Evolutionary conservation across 2,888 invertebrate species (phyloP), one percentile per base, ranked within the genome.

Genomic region (Stenolophus ochropezus): DNA sequence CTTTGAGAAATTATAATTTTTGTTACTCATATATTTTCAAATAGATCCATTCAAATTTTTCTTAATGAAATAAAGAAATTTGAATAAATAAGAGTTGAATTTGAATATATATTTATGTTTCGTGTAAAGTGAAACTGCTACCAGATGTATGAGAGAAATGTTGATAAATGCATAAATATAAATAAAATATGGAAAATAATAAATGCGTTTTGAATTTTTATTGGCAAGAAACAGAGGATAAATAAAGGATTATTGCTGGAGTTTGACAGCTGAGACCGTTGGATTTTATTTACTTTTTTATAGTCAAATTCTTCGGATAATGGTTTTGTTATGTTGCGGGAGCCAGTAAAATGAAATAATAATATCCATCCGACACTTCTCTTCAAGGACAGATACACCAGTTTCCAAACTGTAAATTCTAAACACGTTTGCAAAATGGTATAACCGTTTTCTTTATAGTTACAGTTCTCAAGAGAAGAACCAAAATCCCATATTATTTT

Each of bases 231-330:
- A 51, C 76, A 18, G 16, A 16, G 20, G 5, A 76, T 76, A 76
- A 76, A 76, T 76, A 76, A 51, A 18, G 27, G 51, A 56, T 76
- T 76, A 76, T 76, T 58, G 23, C 16, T 23, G 14, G 49, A 23
- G 6, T 42, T 76, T 56, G 76, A 56, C 76, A 76, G 56, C 76
- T 76, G 33, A 76, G 76, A 27, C 33, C 56, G 56, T 76, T 76
- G 23, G 49, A 21, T 61, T 61, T 61, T 61, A 61, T 61, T 61
- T 61, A 61, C 25, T 25, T 61, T 61, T 61, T 61, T 61, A 61
- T 61, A 21, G 25, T 25, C 25, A 61, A 56, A 61, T 61, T 61
- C 23, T 61, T 61, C 21, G 25, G 25, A 61, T 61, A 61, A 61
- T 61, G 61, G 61, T 61, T 25, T 61, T 61, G 61, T 61, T 61